Conservation (phyloP, 2,113 vertebrate genomes). For the Tragulus kanchil region DNA sequence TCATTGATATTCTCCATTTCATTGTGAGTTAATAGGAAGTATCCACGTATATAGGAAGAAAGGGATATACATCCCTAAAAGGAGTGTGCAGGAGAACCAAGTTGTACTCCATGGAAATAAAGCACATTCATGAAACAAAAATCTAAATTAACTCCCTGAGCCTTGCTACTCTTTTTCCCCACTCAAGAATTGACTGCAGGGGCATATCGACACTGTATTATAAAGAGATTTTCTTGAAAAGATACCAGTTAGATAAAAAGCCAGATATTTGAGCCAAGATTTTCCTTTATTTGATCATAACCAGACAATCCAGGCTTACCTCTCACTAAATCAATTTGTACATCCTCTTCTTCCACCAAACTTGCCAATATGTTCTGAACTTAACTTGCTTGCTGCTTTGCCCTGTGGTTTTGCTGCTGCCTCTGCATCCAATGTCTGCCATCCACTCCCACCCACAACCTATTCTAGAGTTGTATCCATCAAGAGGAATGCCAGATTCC, state of each 20-base stretch:
- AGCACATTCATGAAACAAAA: background rate
- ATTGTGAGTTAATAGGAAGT: conserved; percentile 24
- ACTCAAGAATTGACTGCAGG: background rate
- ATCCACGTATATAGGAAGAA: background rate
- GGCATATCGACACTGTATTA: background rate
- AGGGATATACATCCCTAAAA: background rate
- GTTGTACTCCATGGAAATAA: background rate
- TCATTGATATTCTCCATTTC: background rate
- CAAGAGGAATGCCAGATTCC: background rate
- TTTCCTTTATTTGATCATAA: background rate
- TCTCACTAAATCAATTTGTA: background rate
- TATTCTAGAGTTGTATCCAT: background rate
- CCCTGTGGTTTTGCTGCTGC: background rate
- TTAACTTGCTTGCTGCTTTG: background rate
- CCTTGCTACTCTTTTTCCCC: background rate
- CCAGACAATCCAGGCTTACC: background rate
- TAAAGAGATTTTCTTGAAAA: conserved; percentile 50
- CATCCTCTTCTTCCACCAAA: background rate
- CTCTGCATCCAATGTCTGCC: background rate
- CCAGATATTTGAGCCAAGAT: background rate
- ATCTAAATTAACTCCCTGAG: background rate
- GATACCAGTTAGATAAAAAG: background rate
- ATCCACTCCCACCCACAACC: accelerated
- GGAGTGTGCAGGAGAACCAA: background rate
- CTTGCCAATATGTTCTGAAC: background rate